Conservation (phyloP, 2,888 invertebrate genomes). For the Uloborus plumipes region DNA sequence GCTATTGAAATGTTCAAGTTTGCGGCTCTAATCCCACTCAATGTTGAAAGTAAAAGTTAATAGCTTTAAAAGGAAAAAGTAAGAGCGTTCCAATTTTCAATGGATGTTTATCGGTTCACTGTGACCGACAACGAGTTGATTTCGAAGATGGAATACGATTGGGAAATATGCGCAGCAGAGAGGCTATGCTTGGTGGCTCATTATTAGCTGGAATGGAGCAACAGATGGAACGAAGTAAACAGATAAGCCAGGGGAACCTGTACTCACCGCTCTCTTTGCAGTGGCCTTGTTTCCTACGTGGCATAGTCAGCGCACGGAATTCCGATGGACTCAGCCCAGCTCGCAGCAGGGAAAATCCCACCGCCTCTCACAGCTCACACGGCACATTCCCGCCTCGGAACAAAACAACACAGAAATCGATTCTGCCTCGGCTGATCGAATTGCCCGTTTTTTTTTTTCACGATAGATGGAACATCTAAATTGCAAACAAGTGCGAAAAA, state of each 20-base stretch:
- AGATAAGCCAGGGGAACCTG: constrained; percentile 2
- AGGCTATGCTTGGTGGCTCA: neutral
- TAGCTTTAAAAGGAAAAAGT: no score
- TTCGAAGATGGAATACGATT: no score
- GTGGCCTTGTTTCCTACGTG: constrained; percentile 62
- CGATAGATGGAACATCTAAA: constrained; percentile 35
- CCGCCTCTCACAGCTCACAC: constrained; percentile 23
- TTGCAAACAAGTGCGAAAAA: constrained; percentile 53
- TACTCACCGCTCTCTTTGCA: constrained; percentile 59
- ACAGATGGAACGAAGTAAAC: constrained; percentile 1
- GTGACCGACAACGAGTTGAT: no score
- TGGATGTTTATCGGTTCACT: no score
- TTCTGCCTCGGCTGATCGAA: neutral
- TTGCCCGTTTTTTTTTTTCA: neutral
- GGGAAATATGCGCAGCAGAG: no score
- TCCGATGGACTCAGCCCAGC: constrained; percentile 58
- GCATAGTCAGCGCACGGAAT: constrained; percentile 58
- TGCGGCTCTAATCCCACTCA: no score
- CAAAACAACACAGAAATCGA: neutral
- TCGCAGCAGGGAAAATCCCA: constrained; percentile 58
- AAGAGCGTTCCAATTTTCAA: no score
- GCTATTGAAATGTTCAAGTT: no score
- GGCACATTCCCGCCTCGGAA: constrained; percentile 25
- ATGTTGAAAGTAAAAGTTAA: no score
- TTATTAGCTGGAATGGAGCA: neutral